Evolutionary conservation across 2,113 vertebrate species (phyloP).

Genomic region (Lagopus leucura): DNA sequence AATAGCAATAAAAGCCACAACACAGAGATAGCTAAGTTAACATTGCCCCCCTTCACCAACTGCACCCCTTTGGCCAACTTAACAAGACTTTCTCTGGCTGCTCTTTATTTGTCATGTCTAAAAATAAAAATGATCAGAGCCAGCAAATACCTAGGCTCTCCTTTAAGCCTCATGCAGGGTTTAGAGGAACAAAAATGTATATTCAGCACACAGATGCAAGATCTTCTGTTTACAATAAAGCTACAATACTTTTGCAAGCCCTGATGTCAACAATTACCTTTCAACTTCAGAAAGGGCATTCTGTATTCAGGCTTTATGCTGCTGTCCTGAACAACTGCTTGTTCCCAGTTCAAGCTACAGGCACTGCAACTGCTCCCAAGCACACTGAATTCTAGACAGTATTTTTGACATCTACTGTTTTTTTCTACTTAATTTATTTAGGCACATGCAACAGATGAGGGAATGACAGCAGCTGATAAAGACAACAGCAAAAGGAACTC

Average conservation of each 20-base stretch:
- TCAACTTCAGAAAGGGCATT: background rate
- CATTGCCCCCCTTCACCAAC: background rate
- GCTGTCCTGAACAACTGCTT: background rate
- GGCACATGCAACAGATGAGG: background rate
- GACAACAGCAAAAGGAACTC: background rate
- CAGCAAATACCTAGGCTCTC: background rate
- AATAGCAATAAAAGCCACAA: too few relatives aligned
- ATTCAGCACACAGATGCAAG: background rate
- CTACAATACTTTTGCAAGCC: background rate
- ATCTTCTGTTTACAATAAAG: background rate
- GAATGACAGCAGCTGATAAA: slow-evolving; percentile 20
- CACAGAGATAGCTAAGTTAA: background rate
- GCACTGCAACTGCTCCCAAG: background rate
- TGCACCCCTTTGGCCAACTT: background rate
- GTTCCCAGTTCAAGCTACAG: background rate
- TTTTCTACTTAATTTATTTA: slow-evolving; percentile 13
- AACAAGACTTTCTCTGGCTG: background rate
- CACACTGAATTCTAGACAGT: background rate
- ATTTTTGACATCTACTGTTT: background rate
- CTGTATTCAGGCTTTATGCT: background rate
- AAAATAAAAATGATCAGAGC: background rate
- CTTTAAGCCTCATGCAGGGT: background rate
- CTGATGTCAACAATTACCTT: background rate
- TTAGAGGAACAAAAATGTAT: background rate
- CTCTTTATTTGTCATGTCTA: background rate